Conservation (phyloP, 2,888 invertebrate species). For the Leptinotarsa rubiginosa region DNA sequence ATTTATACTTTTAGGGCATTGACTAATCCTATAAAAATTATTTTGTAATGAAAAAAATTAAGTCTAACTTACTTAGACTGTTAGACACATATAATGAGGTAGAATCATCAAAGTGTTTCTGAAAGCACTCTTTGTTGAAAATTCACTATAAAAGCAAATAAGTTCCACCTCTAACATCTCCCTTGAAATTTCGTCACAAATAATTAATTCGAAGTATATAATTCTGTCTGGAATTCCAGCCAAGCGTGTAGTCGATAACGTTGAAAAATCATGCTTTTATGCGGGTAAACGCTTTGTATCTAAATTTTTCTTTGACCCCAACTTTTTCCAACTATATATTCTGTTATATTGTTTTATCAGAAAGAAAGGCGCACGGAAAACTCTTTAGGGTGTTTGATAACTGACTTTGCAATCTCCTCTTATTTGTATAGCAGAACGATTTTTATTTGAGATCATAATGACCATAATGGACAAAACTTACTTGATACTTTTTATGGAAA, state of each 20-base stretch:
- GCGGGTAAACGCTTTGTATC: constrained; percentile 21
- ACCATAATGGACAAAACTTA: too few species aligned
- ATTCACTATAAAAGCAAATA: not conserved
- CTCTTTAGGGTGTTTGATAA: not conserved
- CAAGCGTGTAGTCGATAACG: constrained; percentile 44
- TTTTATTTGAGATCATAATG: too few species aligned
- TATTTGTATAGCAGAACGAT: too few species aligned
- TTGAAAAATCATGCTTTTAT: constrained; percentile 37
- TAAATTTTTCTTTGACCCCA: constrained; percentile 10
- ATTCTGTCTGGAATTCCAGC: constrained; percentile 46
- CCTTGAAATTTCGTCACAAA: constrained; percentile 51
- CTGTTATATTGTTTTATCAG: constrained; percentile 2
- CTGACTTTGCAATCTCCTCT: not conserved
- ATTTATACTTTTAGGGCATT: too few species aligned
- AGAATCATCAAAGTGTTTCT: too few species aligned
- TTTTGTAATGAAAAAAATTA: too few species aligned
- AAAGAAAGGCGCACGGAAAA: not conserved
- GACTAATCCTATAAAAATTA: too few species aligned
- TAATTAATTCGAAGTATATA: constrained; percentile 52
- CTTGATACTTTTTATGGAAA: too few species aligned
- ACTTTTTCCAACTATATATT: constrained; percentile 1
- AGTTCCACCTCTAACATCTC: not conserved
- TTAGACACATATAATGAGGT: too few species aligned
- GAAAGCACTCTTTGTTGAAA: not conserved
- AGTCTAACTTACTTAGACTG: too few species aligned